Evolutionary conservation across 2,113 vertebrate species (phyloP).

Genomic region (Sus scrofa): DNA sequence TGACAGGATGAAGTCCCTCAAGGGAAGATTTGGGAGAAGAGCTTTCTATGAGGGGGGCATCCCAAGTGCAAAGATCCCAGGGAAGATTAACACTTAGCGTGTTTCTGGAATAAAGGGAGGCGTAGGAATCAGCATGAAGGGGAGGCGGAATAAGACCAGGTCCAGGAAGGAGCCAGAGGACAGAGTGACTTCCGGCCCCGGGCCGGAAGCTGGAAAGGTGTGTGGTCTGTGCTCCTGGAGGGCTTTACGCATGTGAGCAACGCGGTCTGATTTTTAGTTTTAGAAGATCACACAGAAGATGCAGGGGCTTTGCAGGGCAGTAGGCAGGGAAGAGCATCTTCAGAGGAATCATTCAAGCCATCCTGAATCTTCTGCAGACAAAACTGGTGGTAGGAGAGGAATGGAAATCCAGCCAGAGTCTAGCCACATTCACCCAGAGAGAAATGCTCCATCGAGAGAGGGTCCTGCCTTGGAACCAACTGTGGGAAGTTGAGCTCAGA

Average conservation of each 20-base stretch:
- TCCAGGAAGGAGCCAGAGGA: fast-evolving
- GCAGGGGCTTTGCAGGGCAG: not conserved
- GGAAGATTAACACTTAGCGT: not conserved
- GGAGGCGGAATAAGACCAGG: not conserved
- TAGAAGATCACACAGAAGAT: not conserved
- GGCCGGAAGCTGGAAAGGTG: not conserved
- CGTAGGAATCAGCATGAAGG: not conserved
- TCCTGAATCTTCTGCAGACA: not conserved
- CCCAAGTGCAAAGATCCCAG: not conserved
- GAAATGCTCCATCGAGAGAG: not conserved
- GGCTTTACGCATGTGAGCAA: not conserved
- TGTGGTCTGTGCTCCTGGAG: fast-evolving
- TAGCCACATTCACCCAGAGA: not conserved
- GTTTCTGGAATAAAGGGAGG: not conserved
- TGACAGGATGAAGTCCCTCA: not conserved
- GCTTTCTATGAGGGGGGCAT: not conserved
- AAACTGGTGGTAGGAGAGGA: not conserved
- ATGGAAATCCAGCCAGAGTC: not conserved
- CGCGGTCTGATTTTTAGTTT: not conserved
- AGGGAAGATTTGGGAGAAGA: not conserved
- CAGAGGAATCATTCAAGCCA: not conserved
- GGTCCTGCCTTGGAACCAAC: too few relatives aligned
- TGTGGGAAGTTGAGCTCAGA: not conserved
- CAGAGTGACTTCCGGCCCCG: not conserved
- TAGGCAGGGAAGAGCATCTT: not conserved